Evolutionary conservation across 2,113 vertebrate genomes (phyloP), one percentile per base, ranked within the genome.

Genomic region (Myotis davidii): DNA sequence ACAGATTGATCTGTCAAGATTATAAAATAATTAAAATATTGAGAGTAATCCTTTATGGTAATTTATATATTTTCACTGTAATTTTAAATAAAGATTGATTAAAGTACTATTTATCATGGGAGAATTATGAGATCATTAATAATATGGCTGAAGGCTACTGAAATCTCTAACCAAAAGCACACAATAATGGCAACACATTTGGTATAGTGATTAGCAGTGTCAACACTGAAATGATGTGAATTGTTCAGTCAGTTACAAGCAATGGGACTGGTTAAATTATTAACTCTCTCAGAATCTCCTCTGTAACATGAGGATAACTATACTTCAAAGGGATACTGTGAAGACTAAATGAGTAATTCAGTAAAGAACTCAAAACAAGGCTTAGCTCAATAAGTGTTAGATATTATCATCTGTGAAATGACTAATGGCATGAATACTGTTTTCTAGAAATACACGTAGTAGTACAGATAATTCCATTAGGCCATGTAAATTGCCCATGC

Each of bases 21-120:
- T 88, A 32, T 84, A n/a, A 93, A 70, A 88, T 87, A 74, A 82
- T 25, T 85, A 67, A n/a, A 67, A 70, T 69, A 50, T 2, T 88
- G 39, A 73, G 39, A 29, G 8, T 4, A 81, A 12, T 72, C 3
- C 29, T 79, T 69, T 88, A 89, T 7, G 70, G 9, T 39, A 95
- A 85, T 20, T 72, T 70, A 64, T 42, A 27, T 76, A 86, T 91
- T 94, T 91, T 78, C 70, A 96, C 27, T 89, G 29, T 91, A 79
- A 91, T 59, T 93, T 84, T 79, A 69, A 59, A 81, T 78, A 84
- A 84, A 23, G 4, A 29, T 61, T 85, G 78, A 87, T 79, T 93
- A 69, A 85, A 70, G 59, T 61, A 82, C 14, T 67, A 69, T 67
- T 92, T 79, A 81, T 92, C 54, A 83, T 1, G 5, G 34, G 42